Conservation (phyloP, 1,140 invertebrate species). For the Octopus bimaculoides region DNA sequence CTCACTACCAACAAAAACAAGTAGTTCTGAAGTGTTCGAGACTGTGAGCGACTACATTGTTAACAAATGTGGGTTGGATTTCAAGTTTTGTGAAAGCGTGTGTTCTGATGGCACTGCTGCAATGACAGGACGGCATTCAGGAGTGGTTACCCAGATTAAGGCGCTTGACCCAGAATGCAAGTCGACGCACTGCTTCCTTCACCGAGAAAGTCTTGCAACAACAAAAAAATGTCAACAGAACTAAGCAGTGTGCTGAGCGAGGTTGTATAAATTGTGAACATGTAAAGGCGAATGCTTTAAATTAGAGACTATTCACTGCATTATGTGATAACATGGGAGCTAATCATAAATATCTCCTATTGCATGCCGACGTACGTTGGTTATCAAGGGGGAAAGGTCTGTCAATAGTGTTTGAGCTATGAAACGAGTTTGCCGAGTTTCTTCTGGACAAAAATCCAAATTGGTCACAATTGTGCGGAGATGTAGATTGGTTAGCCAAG, state of each 20-base stretch:
- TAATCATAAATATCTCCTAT: constrained; percentile 14
- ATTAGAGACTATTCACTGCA: constrained; percentile 15
- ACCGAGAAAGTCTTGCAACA: constrained; percentile 17
- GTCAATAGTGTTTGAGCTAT: constrained; percentile 3
- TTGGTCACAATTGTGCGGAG: constrained; percentile 1
- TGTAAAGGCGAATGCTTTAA: constrained; percentile 17
- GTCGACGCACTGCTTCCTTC: constrained; percentile 17
- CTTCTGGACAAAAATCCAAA: constrained; percentile 1
- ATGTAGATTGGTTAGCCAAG: constrained; percentile 15
- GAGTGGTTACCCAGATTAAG: constrained; percentile 12
- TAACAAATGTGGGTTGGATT: constrained; percentile 9
- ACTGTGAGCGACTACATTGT: constrained; percentile 12
- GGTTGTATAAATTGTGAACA: constrained; percentile 17
- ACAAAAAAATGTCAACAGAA: too few relatives aligned
- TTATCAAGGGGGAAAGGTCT: constrained; percentile 9
- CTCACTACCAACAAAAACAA: constrained; percentile 14
- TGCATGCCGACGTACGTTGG: constrained; percentile 10
- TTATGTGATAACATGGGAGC: constrained; percentile 16
- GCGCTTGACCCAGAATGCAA: constrained; percentile 8
- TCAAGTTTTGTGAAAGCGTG: constrained; percentile 6
- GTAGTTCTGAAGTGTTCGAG: constrained; percentile 12
- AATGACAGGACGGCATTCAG: constrained; percentile 18
- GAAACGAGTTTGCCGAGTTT: constrained; percentile 6
- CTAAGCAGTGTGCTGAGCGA: constrained; percentile 18
- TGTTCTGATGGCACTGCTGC: constrained; percentile 17